Base-by-base conservation (phyloP, 2,888 invertebrate genomes). In the Allophyes oxyacanthae region DNA sequence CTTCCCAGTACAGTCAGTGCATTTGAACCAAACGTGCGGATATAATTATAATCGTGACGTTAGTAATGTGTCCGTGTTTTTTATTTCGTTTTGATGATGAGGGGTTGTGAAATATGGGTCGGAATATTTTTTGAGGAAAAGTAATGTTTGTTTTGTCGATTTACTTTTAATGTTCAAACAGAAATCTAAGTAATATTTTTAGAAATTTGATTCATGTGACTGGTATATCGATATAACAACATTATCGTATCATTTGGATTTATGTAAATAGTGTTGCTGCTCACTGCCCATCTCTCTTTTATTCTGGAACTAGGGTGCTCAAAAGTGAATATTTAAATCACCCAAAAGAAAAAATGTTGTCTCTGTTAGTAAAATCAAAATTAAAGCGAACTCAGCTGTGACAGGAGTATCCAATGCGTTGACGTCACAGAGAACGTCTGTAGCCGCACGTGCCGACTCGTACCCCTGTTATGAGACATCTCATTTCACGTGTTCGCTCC, bases 381-480 rank as follows among this genome's bases (percentile, higher is more conserved):
- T 8, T 6, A 32, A 32, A 32, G 10, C n/a, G 5, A 32, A 32
- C 26, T 6, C 2, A 28, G 28, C 28, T 8, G 8, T 28, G 7
- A 28, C 28, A 28, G 3, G 28, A 37, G 37, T 3, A 52, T 64
- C 64, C 40, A 75, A 73, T 8, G 40, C 65, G 5, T 0, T 26
- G 60, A 43, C 61, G 28, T n/a, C n/a, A n/a, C n/a, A n/a, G n/a
- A 11, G 71, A 50, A 38, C 42, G 28, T 51, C 41, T 26, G 48
- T 53, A 42, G 51, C 66, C n/a, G n/a, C n/a, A n/a, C 71, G 30
- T 64, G 72, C 67, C 51, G 63, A 60, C 60, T 75, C 75, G 73
- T n/a, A 72, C 67, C 64, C 74, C 83, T 82, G 85, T 91, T 91
- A 91, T 90, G 91, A 91, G 89, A 92, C 90, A 89, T 90, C 90